Evolutionary conservation across 1,140 invertebrate species (phyloP).

Genomic region (Yoshiicerus persimilis): DNA sequence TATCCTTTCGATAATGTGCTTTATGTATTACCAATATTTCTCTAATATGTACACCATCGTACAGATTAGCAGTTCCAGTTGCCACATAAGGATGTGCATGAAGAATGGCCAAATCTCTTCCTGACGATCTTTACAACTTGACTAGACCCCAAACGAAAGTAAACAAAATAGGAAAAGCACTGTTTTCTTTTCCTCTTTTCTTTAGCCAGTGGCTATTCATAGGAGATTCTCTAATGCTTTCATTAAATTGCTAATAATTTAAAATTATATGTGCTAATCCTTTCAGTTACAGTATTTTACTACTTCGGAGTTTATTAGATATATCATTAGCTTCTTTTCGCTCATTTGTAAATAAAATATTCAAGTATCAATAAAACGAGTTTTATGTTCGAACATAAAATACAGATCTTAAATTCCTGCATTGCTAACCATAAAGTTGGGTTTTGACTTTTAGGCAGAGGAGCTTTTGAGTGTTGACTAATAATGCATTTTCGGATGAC

Average conservation of each 20-base stretch:
- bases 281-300: neutral
- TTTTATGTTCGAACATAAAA: too few species aligned
- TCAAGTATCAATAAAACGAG: too few species aligned
- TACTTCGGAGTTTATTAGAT: too few species aligned
- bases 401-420: too few species aligned
- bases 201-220: neutral
- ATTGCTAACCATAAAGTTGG: too few species aligned
- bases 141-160: neutral
- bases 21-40: neutral
- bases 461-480: too few species aligned
- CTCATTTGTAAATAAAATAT: too few species aligned
- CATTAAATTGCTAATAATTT: neutral
- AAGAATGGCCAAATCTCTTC: neutral
- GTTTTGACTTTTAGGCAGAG: too few species aligned
- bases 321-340: too few species aligned
- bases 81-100: neutral
- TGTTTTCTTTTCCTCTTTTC: neutral
- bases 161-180: neutral
- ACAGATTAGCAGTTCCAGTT: neutral
- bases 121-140: neutral
- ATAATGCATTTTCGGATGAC: too few species aligned
- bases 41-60: neutral
- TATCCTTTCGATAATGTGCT: neutral
- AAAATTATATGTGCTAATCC: neutral
- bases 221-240: neutral